Evolutionary conservation across 2,113 vertebrate species (phyloP).

Genomic region (Eira barbara): DNA sequence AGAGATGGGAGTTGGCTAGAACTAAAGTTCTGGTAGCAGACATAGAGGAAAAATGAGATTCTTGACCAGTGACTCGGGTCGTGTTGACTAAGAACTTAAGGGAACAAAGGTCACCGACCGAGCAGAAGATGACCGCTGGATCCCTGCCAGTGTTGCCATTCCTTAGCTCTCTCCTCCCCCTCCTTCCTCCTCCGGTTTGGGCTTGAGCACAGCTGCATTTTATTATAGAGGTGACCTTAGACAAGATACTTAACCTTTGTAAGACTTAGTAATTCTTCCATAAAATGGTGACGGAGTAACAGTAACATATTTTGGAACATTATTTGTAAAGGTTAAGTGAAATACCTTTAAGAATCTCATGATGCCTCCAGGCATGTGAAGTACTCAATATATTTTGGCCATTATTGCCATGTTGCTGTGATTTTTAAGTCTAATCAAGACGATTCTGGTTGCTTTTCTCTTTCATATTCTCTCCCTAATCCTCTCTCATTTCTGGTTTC

Average conservation of each 20-base stretch:
- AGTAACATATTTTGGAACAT: background rate
- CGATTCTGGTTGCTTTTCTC: background rate
- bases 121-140: background rate
- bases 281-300: background rate
- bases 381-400: background rate
- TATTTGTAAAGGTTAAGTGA: background rate
- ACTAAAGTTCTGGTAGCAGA: background rate
- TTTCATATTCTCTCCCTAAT: background rate
- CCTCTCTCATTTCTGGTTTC: background rate
- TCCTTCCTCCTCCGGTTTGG: background rate
- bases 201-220: background rate
- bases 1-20: background rate
- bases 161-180: background rate
- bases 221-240: background rate
- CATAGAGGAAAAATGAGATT: background rate
- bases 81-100: background rate
- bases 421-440: background rate
- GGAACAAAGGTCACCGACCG: background rate
- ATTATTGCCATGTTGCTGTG: background rate
- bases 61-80: background rate
- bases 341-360: background rate
- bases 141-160: background rate
- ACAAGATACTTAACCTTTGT: background rate
- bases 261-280: background rate
- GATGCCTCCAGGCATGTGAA: background rate